These are phyloP conservation scores for Spodoptera picta DNA, from an alignment of 2,888 invertebrate genomes.

Conservation along the genomic window DNA sequence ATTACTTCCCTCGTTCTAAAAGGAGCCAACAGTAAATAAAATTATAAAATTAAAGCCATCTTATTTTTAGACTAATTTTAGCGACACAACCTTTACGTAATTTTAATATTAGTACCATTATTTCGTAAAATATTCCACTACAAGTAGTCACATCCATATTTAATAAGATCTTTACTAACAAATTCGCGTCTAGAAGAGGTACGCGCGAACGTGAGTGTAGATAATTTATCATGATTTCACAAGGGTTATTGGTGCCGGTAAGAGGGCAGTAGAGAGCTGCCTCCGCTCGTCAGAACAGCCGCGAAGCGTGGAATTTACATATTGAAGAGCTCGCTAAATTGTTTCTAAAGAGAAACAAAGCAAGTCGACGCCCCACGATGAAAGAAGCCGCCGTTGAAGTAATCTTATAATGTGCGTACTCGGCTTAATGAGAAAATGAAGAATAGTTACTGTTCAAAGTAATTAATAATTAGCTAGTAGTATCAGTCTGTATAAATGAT, in stretches of 20 bases:
- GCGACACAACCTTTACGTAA: too few species aligned
- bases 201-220: constrained; percentile 81
- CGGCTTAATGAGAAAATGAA: constrained; percentile 45
- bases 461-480: constrained; percentile 4
- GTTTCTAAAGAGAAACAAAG: constrained; percentile 67
- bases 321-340: constrained; percentile 77
- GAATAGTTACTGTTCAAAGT: constrained; percentile 8
- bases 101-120: too few species aligned
- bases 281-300: constrained; percentile 61
- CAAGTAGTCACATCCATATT: constrained; percentile 64
- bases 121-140: too few species aligned
- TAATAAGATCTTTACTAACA: constrained; percentile 43
- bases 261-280: constrained; percentile 75
- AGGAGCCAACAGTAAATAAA: too few species aligned
- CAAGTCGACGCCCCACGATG: constrained; percentile 35
- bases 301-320: constrained; percentile 77
- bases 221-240: constrained; percentile 88
- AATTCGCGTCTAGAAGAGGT: constrained; percentile 72
- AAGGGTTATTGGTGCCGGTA: constrained; percentile 83
- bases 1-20: too few species aligned
- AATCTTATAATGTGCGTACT: constrained; percentile 40
- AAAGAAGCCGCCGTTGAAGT: constrained; percentile 42
- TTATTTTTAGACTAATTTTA: too few species aligned
- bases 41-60: too few species aligned
- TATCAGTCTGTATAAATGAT: background rate